Evolutionary conservation across 2,113 vertebrate species (phyloP).

Genomic region (Oenanthe melanoleuca): DNA sequence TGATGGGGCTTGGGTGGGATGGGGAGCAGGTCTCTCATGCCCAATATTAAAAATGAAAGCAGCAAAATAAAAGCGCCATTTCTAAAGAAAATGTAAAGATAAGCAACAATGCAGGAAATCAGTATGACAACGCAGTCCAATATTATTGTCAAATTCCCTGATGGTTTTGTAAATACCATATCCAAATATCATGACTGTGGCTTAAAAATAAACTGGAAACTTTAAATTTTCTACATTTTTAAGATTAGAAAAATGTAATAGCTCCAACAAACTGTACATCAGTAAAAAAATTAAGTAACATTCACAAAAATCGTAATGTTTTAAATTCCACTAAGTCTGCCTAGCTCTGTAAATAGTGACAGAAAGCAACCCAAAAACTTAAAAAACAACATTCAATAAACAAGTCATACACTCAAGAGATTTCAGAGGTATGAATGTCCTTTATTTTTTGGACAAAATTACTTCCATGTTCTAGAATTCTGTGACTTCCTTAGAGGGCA

Average conservation of each 20-base stretch:
- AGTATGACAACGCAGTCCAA: background rate
- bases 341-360: background rate
- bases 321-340: background rate
- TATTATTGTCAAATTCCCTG: background rate
- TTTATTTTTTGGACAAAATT: background rate
- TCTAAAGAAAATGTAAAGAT: background rate
- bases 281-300: background rate
- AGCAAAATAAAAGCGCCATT: background rate
- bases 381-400: background rate
- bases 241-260: background rate
- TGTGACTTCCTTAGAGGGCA: background rate
- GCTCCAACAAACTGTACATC: background rate
- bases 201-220: background rate
- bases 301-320: background rate
- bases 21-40: background rate
- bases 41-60: background rate
- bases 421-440: background rate
- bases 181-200: background rate
- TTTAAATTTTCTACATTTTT: background rate
- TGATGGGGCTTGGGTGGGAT: background rate
- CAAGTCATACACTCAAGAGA: background rate
- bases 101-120: background rate
- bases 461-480: background rate
- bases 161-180: background rate
- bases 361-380: background rate